These are phyloP conservation scores for Trochalopteron elliotii DNA, from an alignment of 2,113 vertebrate genomes.

Conservation along the genomic window DNA sequence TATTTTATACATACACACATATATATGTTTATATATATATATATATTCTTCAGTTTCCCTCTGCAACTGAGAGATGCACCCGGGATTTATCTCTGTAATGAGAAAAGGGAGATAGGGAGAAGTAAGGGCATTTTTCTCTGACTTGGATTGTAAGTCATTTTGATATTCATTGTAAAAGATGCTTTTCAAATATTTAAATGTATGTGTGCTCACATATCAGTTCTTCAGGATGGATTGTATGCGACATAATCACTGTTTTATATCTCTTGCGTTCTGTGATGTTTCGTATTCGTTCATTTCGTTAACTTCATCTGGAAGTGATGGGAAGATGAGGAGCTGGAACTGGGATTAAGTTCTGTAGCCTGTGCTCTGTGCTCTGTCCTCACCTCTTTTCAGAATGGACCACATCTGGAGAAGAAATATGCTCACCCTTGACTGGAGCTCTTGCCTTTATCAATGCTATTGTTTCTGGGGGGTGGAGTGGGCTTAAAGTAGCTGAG, in stretches of 20 bases:
- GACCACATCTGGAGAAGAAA: not conserved
- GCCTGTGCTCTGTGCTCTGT: not conserved
- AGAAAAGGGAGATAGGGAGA: slow-evolving; percentile 78
- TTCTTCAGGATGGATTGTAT: slow-evolving; percentile 54
- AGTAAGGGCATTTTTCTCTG: slow-evolving; percentile 69
- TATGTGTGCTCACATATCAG: slow-evolving; percentile 72
- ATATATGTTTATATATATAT: not conserved
- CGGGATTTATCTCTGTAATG: slow-evolving; percentile 79
- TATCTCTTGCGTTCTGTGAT: slow-evolving; percentile 21
- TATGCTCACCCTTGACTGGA: fast-evolving
- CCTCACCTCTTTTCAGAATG: not conserved
- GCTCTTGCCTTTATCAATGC: not conserved
- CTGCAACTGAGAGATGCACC: slow-evolving; percentile 52
- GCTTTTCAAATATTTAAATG: slow-evolving; percentile 81
- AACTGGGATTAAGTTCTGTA: not conserved
- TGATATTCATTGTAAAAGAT: slow-evolving; percentile 78
- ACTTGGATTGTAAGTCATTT: slow-evolving; percentile 76
- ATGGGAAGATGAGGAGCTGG: not conserved
- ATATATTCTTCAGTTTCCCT: slow-evolving; percentile 28
- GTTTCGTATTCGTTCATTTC: not conserved
- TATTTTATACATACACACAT: slow-evolving; percentile 20
- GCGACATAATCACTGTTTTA: slow-evolving; percentile 38
- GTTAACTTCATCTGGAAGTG: slow-evolving; percentile 18
- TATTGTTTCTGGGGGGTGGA: not conserved
- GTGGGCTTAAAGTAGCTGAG: not conserved